Percentiles rank a stretch among this genome's conserved stretches.
These are phyloP conservation scores for Epinephelus awoara DNA, from an alignment of 2,797 vertebrate species.

Conservation along the genomic window DNA sequence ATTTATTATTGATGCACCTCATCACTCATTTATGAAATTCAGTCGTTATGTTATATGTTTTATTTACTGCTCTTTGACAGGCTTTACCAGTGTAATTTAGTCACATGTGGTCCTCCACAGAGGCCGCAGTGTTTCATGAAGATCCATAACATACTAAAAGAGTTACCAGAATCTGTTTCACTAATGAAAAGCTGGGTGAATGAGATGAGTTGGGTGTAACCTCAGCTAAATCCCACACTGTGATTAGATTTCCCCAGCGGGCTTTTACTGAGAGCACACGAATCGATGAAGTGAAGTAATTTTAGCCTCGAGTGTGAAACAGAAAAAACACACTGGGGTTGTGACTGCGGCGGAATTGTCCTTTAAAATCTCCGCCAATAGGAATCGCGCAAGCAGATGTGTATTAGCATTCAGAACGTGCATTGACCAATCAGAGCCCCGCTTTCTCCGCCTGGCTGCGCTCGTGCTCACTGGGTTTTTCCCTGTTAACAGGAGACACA, in stretches of 20 bases:
- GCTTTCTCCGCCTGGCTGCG: slow-evolving; percentile 22
- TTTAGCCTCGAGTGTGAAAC: slow-evolving; percentile 40
- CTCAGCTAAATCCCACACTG: slow-evolving; percentile 39
- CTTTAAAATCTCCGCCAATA: slow-evolving; percentile 76
- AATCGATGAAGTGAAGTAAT: slow-evolving; percentile 76
- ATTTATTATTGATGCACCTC: slow-evolving; percentile 22
- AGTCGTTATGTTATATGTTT: slow-evolving; percentile 6
- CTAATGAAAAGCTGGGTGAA: slow-evolving; percentile 53
- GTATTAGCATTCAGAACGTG: slow-evolving; percentile 23
- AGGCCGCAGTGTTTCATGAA: slow-evolving; percentile 3
- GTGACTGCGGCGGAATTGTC: slow-evolving; percentile 38
- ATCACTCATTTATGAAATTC: slow-evolving; percentile 23
- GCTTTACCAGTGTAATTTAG: slow-evolving; percentile 9
- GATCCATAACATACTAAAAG: slow-evolving; percentile 1
- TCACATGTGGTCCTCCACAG: slow-evolving; percentile 13
- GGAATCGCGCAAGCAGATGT: slow-evolving; percentile 49
- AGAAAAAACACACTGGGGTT: not conserved
- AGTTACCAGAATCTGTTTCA: slow-evolving; percentile 6
- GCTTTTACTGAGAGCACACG: slow-evolving; percentile 62
- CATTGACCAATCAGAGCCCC: slow-evolving; percentile 68
- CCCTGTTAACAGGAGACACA: not conserved
- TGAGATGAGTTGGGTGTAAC: slow-evolving; percentile 50
- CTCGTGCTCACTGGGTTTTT: slow-evolving; percentile 12
- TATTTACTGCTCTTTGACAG: slow-evolving; percentile 33
- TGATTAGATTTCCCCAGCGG: slow-evolving; percentile 68